Conservation (phyloP, 2,888 invertebrate genomes). For the Leptopilina myrica region DNA sequence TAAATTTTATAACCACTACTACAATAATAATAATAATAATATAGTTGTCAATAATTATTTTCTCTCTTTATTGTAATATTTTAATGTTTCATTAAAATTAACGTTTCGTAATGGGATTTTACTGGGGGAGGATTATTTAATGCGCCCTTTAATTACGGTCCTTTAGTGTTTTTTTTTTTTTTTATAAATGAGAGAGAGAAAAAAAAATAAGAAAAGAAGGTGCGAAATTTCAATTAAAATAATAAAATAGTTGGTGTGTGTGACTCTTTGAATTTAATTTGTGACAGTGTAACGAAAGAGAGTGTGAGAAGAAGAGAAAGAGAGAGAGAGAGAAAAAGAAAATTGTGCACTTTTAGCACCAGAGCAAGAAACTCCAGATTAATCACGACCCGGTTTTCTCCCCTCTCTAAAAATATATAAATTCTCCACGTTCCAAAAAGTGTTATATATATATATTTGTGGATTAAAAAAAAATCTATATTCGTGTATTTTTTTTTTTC, state of each 20-base stretch:
- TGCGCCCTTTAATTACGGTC: not conserved
- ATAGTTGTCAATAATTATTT: too few relatives aligned
- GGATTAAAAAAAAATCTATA: not conserved
- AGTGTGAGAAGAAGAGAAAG: not conserved
- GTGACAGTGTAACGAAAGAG: slow-evolving; percentile 19
- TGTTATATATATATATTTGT: not conserved
- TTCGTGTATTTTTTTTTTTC: not conserved
- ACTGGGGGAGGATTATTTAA: not conserved
- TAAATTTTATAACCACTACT: not conserved
- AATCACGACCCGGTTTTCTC: slow-evolving; percentile 69
- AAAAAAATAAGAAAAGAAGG: too few relatives aligned
- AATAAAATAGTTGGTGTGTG: too few relatives aligned
- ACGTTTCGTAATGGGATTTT: too few relatives aligned
- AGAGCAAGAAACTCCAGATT: slow-evolving; percentile 22
- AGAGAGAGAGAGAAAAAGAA: slow-evolving; percentile 7
- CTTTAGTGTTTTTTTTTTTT: too few relatives aligned
- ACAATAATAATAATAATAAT: not conserved
- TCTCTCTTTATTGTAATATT: too few relatives aligned
- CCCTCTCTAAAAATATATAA: slow-evolving; percentile 75
- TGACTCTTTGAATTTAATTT: not conserved
- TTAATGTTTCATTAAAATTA: too few relatives aligned
- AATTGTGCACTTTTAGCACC: slow-evolving; percentile 32
- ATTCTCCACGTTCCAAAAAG: slow-evolving; percentile 62
- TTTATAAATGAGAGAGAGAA: too few relatives aligned
- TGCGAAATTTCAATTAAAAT: too few relatives aligned